Evolutionary conservation across 2,113 vertebrate genomes (phyloP).

Genomic region (Caracal caracal): DNA sequence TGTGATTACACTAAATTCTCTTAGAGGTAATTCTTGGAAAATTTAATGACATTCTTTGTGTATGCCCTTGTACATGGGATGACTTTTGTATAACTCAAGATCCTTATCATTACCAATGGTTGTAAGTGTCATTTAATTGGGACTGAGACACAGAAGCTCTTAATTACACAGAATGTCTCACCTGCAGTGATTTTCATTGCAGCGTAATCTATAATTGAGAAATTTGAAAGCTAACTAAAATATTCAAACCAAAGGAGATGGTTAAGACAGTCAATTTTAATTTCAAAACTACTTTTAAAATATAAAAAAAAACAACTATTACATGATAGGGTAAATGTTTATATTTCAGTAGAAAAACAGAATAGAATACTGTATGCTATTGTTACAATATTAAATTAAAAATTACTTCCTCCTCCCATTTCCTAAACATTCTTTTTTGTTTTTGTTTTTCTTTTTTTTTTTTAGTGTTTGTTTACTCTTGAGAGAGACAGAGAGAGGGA

Average conservation of each 20-base stretch:
- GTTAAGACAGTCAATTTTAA: background rate
- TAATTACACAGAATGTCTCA: background rate
- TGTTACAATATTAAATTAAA: background rate
- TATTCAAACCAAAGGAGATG: background rate
- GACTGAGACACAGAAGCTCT: background rate
- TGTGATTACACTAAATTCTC: background rate
- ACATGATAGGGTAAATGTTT: background rate
- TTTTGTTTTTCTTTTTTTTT: background rate
- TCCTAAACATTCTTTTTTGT: background rate
- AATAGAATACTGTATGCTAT: background rate
- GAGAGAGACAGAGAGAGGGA: no score
- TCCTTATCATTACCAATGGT: background rate
- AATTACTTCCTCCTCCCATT: background rate
- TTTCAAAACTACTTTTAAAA: background rate
- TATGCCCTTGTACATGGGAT: background rate
- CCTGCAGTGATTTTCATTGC: background rate
- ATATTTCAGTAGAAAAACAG: background rate
- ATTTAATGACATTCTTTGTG: background rate
- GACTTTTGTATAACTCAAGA: background rate
- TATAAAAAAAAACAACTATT: background rate
- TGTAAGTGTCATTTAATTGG: background rate
- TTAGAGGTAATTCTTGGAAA: background rate
- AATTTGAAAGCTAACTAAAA: background rate
- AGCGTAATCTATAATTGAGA: background rate
- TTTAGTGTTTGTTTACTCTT: no score